Evolutionary conservation across 2,888 invertebrate species (phyloP), one percentile per base, ranked within the genome.

Genomic region (Poecilus cupreus): DNA sequence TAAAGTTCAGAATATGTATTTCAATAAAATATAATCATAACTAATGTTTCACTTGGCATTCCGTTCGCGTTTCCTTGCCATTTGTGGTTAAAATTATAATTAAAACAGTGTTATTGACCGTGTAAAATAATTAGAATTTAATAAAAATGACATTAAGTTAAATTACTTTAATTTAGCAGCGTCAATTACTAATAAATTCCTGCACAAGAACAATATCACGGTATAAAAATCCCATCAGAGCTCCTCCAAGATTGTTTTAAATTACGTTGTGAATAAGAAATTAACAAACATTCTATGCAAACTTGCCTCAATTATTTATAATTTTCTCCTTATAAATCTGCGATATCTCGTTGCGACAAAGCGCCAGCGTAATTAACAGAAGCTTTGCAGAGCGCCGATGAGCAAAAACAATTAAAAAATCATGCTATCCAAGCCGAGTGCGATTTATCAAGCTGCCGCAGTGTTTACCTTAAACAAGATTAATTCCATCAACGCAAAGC

Each of bases 381-480:
- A 79, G 79, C 51, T 68, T 46, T 39, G 46, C 68, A 26, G 54
- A 20, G 37, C 32, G 32, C 54, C 76, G 37, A 76, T 76, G 76
- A 37, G 76, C 76, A 76, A 76, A 78, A 79, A 79, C 79, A 79
- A 79, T 79, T 79, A 79, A 79, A 79, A 79, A 79, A 68, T 24
- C 43, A 32, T 32, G 32, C 32, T 6, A 32, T 32, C 32, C 4
- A 5, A 8, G 32, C 32, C 24, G 46, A 24, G 10, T 57, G 6
- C 68, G 49, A 79, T 79, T 79, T 68, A 79, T 79, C 70, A 49
- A 46, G 16, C 20, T 51, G 79, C 26, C 57, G 68, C 20, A 18
- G 20, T 79, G 79, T 79, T 79, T 79, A 79, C 68, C 68, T 79
- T 79, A 79, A 79, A 79, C 68, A 79, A 79, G 79, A 79, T 79